phyloP scores from a whole-genome alignment of 2,797 vertebrate genomes.

The Tadarida brasiliensis region DNA sequence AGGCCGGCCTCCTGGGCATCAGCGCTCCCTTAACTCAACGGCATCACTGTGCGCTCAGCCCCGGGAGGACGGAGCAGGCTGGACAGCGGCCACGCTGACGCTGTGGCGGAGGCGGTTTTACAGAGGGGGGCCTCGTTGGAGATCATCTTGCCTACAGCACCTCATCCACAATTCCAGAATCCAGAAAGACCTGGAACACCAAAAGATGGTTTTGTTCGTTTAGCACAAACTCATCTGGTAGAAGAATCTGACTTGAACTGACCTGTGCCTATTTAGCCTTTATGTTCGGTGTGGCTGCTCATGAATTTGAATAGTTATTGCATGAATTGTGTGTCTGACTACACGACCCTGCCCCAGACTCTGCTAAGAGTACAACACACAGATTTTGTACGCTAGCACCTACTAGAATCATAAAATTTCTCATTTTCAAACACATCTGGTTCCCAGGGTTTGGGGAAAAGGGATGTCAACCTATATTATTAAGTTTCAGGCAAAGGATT shows the following conservation, averaged over 20 bases:
- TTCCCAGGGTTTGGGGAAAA: neutral
- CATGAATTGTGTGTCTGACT: neutral
- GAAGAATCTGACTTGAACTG: neutral
- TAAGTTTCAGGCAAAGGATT: neutral
- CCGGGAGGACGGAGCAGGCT: neutral
- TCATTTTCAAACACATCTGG: neutral
- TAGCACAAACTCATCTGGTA: neutral
- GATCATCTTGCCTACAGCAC: neutral
- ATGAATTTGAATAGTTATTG: neutral
- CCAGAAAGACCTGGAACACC: neutral
- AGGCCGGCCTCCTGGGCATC: neutral
- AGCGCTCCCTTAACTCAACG: fast-evolving
- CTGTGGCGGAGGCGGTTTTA: neutral
- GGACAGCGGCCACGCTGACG: neutral
- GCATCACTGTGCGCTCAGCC: fast-evolving
- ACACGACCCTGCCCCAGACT: neutral
- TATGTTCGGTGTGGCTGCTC: neutral
- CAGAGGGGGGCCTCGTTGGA: neutral
- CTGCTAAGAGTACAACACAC: neutral
- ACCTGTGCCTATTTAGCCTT: neutral
- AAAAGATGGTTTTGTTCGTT: neutral
- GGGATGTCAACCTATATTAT: neutral
- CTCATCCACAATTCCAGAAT: neutral
- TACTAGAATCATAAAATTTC: neutral
- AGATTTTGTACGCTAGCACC: neutral